Evolutionary conservation across 1,140 invertebrate genomes (phyloP).

Genomic region (Drosophila nigromelanica): DNA sequence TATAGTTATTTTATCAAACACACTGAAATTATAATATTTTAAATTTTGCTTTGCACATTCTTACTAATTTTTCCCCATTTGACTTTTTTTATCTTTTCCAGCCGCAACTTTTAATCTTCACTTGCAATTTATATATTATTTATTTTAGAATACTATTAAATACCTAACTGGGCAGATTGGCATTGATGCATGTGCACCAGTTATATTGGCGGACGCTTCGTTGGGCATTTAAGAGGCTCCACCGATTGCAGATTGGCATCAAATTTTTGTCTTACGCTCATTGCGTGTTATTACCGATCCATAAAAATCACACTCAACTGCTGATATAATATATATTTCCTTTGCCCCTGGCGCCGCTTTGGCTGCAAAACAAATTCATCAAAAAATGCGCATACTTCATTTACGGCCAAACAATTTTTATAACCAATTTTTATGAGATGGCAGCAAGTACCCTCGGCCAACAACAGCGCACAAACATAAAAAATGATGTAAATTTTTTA

Average conservation of each 20-base stretch:
- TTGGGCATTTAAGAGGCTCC: slow-evolving; percentile 14
- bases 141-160: background rate
- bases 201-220: slow-evolving; percentile 25
- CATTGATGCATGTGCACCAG: slow-evolving; percentile 20
- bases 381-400: slow-evolving; percentile 72
- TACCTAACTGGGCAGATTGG: no score
- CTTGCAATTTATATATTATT: no score
- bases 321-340: slow-evolving; percentile 25
- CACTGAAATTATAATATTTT: no score
- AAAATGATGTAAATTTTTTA: slow-evolving; percentile 70
- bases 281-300: slow-evolving; percentile 40
- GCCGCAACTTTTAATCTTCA: no score
- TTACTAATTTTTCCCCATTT: no score
- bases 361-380: slow-evolving; percentile 69
- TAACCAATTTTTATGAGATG: slow-evolving; percentile 71
- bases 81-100: no score
- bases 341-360: slow-evolving; percentile 34
- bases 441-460: slow-evolving; percentile 7
- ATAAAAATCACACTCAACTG: slow-evolving; percentile 61
- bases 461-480: slow-evolving; percentile 44
- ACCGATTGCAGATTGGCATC: background rate
- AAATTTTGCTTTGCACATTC: no score
- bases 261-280: slow-evolving; percentile 22
- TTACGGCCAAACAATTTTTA: slow-evolving; percentile 72
- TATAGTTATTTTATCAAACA: no score